Percentiles rank a stretch among this genome's conserved stretches.
Evolutionary conservation across 2,113 vertebrate genomes (phyloP).

Genomic region (Trochalopteron elliotii): DNA sequence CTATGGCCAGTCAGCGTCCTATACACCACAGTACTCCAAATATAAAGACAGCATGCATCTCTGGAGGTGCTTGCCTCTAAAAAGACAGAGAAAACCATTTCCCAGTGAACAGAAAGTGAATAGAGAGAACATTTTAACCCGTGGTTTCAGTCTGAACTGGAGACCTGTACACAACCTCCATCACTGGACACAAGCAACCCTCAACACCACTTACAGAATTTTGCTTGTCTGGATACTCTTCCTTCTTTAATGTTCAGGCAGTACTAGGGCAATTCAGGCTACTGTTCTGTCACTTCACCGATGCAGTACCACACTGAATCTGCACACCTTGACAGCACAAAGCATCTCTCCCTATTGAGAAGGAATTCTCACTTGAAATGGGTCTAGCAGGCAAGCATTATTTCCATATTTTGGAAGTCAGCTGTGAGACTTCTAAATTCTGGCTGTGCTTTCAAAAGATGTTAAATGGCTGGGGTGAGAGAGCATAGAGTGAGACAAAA

Average conservation of each 20-base stretch:
- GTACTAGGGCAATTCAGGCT: neutral
- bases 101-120: neutral
- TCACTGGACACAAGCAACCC: neutral
- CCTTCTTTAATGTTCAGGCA: neutral
- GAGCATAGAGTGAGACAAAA: neutral
- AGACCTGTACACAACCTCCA: neutral
- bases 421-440: neutral
- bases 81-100: neutral
- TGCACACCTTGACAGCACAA: neutral
- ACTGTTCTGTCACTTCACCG: rapidly evolving
- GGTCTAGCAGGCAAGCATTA: rapidly evolving
- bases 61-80: neutral
- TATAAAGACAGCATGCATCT: neutral
- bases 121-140: neutral
- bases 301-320: neutral
- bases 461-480: neutral
- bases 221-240: neutral
- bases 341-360: neutral
- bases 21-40: neutral
- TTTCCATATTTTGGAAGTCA: neutral
- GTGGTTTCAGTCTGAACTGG: neutral
- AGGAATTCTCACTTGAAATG: neutral
- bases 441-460: neutral
- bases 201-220: neutral
- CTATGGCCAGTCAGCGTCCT: rapidly evolving